Evolutionary conservation across 2,113 vertebrate species (phyloP).

Genomic region (Podilymbus podiceps): DNA sequence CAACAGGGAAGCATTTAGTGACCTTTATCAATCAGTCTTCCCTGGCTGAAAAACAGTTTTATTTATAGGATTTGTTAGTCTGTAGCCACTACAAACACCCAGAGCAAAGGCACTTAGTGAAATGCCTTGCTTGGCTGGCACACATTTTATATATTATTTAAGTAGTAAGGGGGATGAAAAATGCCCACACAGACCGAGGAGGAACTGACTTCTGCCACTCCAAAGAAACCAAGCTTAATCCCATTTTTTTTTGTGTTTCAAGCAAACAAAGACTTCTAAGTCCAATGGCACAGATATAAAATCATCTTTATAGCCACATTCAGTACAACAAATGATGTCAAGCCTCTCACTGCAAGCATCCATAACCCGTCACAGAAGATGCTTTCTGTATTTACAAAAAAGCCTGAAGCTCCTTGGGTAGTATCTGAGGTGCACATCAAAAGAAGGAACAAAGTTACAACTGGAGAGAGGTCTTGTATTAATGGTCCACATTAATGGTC

Average conservation of each 20-base stretch:
- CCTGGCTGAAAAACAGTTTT: background rate
- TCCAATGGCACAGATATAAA: background rate
- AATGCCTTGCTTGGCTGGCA: background rate
- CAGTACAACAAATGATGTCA: background rate
- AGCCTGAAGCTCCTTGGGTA: background rate
- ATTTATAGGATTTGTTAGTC: background rate
- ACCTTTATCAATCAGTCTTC: slow-evolving; percentile 17
- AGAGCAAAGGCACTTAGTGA: background rate
- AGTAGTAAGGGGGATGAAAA: background rate
- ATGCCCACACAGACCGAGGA: background rate
- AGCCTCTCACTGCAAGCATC: background rate
- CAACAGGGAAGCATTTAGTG: slow-evolving; percentile 21
- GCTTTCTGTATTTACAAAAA: background rate
- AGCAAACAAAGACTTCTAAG: background rate
- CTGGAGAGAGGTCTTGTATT: background rate
- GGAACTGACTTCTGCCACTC: background rate
- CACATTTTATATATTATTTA: background rate
- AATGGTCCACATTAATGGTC: background rate
- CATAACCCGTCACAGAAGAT: background rate
- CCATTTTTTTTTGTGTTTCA: background rate
- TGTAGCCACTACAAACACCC: background rate
- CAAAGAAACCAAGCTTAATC: background rate
- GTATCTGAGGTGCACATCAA: background rate
- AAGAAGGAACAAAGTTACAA: background rate
- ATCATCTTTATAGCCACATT: background rate